These are phyloP conservation scores for Stictocephala bisonia DNA, from an alignment of 2,888 invertebrate genomes.

Conservation along the genomic window DNA sequence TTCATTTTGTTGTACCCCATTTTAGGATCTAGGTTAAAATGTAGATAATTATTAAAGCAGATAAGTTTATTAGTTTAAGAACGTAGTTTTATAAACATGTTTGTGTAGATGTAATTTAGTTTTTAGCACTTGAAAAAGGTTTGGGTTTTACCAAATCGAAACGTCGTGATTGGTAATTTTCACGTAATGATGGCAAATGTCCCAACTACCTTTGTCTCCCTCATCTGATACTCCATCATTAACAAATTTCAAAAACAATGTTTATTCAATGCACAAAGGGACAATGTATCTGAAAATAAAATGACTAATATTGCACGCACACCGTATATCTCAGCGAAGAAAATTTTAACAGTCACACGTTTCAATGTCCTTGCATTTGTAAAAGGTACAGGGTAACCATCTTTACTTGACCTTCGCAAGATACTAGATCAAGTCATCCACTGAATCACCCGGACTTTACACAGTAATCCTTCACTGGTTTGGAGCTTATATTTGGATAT, in stretches of 20 bases:
- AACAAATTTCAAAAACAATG: background rate
- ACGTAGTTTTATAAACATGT: too few species aligned
- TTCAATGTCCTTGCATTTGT: background rate
- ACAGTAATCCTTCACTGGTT: background rate
- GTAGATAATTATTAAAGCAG: too few species aligned
- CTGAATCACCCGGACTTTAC: slow-evolving; percentile 21
- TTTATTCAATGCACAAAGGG: background rate
- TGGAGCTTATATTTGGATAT: background rate
- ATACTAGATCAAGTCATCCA: slow-evolving; percentile 2
- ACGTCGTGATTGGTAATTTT: too few species aligned
- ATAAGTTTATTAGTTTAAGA: too few species aligned
- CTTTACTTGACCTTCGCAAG: background rate
- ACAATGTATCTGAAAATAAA: background rate
- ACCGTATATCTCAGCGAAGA: background rate
- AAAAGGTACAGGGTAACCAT: background rate
- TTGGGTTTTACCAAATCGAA: too few species aligned
- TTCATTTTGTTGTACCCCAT: too few species aligned
- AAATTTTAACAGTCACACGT: background rate
- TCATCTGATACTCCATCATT: too few species aligned
- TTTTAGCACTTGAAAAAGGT: too few species aligned
- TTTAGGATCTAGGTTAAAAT: too few species aligned
- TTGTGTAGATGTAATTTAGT: too few species aligned
- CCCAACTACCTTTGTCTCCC: too few species aligned
- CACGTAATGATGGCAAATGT: too few species aligned
- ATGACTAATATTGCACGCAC: background rate